These are phyloP conservation scores for Papilio helenus DNA, from an alignment of 1,140 invertebrate species.

Conservation along the genomic window DNA sequence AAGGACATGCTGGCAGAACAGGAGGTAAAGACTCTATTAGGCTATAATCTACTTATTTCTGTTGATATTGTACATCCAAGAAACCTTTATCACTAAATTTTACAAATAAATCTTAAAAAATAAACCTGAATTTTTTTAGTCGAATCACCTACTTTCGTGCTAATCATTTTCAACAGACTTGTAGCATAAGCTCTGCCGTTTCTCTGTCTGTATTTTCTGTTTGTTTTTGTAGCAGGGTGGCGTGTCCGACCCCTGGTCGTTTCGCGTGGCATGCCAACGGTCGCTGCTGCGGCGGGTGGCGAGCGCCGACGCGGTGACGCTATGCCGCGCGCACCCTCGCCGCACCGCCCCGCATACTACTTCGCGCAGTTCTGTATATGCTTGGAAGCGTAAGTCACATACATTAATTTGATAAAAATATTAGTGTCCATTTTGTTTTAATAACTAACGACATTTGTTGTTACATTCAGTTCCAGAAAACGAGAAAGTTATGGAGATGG, in stretches of 20 bases:
- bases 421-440: background rate
- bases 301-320: conserved; percentile 78
- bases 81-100: no score
- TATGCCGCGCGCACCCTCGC: conserved; percentile 65
- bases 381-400: conserved; percentile 71
- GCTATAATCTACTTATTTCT: no score
- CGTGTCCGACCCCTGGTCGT: conserved; percentile 79
- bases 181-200: background rate
- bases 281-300: conserved; percentile 79
- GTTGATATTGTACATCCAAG: no score
- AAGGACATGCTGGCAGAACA: conserved; percentile 81
- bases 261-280: conserved; percentile 79
- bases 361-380: conserved; percentile 84
- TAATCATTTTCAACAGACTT: background rate
- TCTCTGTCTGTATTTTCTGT: background rate
- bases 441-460: background rate
- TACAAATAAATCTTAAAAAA: no score
- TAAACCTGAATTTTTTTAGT: no score
- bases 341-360: conserved; percentile 81
- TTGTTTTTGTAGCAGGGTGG: conserved; percentile 58
- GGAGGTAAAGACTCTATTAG: conserved; percentile 54
- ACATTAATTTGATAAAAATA: background rate
- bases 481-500: conserved; percentile 83
- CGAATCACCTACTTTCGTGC: background rate
- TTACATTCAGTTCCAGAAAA: conserved; percentile 72